Evolutionary conservation across 2,888 invertebrate species (phyloP), one percentile per base, ranked within the genome.

Genomic region (Merodon equestris): DNA sequence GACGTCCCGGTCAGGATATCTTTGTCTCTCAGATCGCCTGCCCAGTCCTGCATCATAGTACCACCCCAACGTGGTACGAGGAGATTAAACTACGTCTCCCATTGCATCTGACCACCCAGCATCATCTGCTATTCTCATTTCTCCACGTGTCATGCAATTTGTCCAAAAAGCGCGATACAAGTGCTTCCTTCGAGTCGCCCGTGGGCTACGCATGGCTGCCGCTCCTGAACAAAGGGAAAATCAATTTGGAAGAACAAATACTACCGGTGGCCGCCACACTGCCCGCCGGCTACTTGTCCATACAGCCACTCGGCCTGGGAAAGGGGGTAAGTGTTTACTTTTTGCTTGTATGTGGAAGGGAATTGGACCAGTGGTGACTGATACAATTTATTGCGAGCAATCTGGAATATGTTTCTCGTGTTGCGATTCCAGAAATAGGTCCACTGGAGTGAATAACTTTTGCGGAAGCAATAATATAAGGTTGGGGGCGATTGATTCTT

Each of bases 191-290:
- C 44, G 96, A 96, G 87, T 94, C 92, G 82, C 93, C 96, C 84
- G 95, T 98, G 61, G 99, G 99, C 76, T 98, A 96, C 88, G 94
- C 98, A 0, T 99, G 98, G 98, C 89, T 96, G 74, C 96, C 98
- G 0, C 90, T 99, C 45, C 89, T 97, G 58, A 91, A 92, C 82
- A 96, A 95, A 89, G 96, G 95, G 84, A 95, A 95, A 88, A 90
- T 97, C 81, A 93, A 94, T 70, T 93, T 95, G 61, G 97, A 97
- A 84, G 92, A 94, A 82, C 94, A 96, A 83, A 91, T 91, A 81
- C 90, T 98, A 82, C 94, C 97, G 0, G 96, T 99, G 44, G 96
- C 98, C 0, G 93, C 95, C 9, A 93, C 95, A 86, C 91, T 98
- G 74, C 97, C 98, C 0, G 91, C 94, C 4, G 96, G 96, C 47